Percentiles rank a stretch among this genome's conserved stretches.
phyloP scores from a whole-genome alignment of 2,113 vertebrate species.

The Hipposideros armiger region DNA sequence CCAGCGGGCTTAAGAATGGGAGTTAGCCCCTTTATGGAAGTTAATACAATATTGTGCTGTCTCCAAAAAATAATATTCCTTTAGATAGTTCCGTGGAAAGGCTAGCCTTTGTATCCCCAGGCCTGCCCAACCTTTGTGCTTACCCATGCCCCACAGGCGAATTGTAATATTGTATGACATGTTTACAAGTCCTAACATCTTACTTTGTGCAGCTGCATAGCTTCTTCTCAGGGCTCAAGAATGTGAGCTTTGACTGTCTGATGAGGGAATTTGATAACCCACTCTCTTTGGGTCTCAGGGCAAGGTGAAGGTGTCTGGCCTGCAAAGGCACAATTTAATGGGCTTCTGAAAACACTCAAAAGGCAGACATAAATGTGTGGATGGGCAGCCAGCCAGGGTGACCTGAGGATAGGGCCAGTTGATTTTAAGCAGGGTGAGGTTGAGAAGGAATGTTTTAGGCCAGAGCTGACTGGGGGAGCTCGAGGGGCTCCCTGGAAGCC shows the following conservation, averaged over 20 bases:
- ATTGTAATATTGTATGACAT: constrained; percentile 82
- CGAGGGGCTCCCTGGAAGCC: constrained; percentile 82
- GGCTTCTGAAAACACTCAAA: constrained; percentile 94
- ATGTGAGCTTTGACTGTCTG: constrained; percentile 82
- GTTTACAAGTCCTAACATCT: constrained; percentile 88
- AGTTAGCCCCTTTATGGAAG: constrained; percentile 65
- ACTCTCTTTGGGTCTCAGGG: constrained; percentile 90
- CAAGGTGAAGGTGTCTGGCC: constrained; percentile 91
- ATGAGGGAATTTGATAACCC: constrained; percentile 92
- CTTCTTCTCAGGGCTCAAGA: constrained; percentile 78
- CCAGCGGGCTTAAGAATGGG: constrained; percentile 59
- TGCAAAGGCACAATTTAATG: constrained; percentile 93
- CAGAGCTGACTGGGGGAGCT: constrained; percentile 87
- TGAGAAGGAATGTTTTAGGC: constrained; percentile 90
- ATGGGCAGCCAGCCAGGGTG: constrained; percentile 91
- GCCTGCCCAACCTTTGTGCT: constrained; percentile 55
- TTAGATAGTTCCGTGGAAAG: constrained; percentile 67
- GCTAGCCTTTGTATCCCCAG: constrained; percentile 23
- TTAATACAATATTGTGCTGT: constrained; percentile 60
- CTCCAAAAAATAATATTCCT: constrained; percentile 65
- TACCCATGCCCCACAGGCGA: constrained; percentile 77
- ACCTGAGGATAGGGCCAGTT: constrained; percentile 87
- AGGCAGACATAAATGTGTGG: constrained; percentile 93
- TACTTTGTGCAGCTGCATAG: constrained; percentile 77
- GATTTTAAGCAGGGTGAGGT: constrained; percentile 90